Percentiles rank a stretch among this genome's conserved stretches.
Conservation (phyloP, 2,797 vertebrate species). For the Scyliorhinus canicula region DNA sequence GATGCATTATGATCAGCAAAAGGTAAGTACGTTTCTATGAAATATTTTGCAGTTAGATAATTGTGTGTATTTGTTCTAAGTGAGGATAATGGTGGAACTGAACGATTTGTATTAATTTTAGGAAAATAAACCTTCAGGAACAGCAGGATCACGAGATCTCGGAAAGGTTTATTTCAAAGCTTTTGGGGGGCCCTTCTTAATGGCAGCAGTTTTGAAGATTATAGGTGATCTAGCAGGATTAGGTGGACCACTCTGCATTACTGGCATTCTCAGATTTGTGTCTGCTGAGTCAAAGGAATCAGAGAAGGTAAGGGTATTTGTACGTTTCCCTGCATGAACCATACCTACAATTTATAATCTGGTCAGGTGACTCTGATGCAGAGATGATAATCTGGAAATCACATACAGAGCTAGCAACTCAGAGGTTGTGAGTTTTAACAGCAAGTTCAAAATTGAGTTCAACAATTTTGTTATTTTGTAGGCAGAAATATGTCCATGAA, state of each 20-base stretch:
- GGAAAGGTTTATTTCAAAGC: not conserved
- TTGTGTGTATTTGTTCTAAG: not conserved
- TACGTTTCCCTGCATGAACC: not conserved
- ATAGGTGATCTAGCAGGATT: conserved; percentile 31
- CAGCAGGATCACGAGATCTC: not conserved
- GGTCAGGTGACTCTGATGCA: not conserved
- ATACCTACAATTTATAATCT: not conserved
- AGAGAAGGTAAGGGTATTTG: not conserved
- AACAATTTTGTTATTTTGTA: not conserved
- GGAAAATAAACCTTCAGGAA: conserved; percentile 19
- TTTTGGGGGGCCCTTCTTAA: not conserved
- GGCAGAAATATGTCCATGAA: not conserved
- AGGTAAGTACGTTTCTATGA: not conserved
- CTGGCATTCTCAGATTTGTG: conserved; percentile 31
- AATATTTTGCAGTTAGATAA: not conserved
- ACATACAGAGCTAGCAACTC: not conserved
- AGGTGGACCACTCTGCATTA: conserved; percentile 27
- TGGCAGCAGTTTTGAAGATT: conserved; percentile 27
- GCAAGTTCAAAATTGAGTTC: not conserved
- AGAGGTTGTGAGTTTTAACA: not conserved
- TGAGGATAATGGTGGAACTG: not conserved
- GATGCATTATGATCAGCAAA: conserved; percentile 29
- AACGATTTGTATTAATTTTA: not conserved
- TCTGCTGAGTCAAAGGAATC: not conserved
- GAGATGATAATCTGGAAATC: not conserved